phyloP scores from a whole-genome alignment of 2,113 vertebrate species.

The Otis tarda region DNA sequence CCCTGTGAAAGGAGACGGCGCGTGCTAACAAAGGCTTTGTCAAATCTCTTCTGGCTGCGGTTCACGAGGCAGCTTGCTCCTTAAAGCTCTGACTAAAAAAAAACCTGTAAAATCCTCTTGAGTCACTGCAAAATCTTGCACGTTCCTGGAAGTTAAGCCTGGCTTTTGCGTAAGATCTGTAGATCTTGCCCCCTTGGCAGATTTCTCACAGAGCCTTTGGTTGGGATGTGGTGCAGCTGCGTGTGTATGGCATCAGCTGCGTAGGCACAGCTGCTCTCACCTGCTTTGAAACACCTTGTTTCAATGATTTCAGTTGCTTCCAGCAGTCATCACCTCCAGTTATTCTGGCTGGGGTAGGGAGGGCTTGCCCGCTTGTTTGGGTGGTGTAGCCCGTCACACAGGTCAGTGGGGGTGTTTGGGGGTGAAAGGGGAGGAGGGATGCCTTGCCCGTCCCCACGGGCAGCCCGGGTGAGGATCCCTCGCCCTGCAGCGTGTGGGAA shows the following conservation, averaged over 20 bases:
- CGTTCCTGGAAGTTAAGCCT: neutral
- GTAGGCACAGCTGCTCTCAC: neutral
- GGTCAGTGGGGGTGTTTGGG: accelerated
- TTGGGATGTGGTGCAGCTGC: neutral
- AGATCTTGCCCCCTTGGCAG: neutral
- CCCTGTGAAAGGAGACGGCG: accelerated
- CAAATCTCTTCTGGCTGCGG: neutral
- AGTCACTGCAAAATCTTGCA: neutral
- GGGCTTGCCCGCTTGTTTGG: neutral
- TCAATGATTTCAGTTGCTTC: neutral
- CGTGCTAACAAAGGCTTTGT: neutral
- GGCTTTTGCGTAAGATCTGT: neutral
- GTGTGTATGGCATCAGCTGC: neutral
- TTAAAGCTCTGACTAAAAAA: neutral
- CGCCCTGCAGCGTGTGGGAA: accelerated
- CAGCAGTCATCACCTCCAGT: neutral
- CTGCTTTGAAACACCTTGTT: neutral
- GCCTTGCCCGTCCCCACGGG: neutral
- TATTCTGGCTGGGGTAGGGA: neutral
- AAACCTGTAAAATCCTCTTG: neutral
- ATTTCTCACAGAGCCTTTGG: neutral
- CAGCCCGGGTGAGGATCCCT: neutral
- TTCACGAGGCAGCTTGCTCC: neutral
- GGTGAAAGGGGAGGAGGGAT: neutral
- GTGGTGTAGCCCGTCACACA: accelerated